Base-by-base conservation (phyloP, 2,888 invertebrate genomes). In the Tryphoninae sp. region DNA sequence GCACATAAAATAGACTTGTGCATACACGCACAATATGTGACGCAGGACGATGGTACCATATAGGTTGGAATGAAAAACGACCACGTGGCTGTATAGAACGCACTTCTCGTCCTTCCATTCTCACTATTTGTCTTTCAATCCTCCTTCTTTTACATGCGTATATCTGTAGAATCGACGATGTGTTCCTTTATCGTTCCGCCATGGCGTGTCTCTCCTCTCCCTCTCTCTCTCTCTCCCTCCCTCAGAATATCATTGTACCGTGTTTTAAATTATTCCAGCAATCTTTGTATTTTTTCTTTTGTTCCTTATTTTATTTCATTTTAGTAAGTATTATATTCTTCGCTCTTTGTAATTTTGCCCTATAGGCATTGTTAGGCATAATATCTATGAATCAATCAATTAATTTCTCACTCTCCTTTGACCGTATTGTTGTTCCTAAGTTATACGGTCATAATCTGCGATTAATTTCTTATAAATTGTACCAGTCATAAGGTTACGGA, bases 11-110 rank as follows among this genome's bases (percentile, higher is more conserved):
- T 16, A 16, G 16, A 26, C 22, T 19, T 1, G 19, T 19, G 2
- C 19, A 26, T 8, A 61, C 22, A 9, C 23, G 7, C 7, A 49
- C n/a, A 61, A 42, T 42, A 42, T 59, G 16, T 16, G 58, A 13
- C 42, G 19, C 40, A 40, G 62, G 62, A 9, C 2, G 13, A 33
- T 40, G 9, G 45, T 45, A 42, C 42, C 33, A 22, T 23, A 53
- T 13, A 22, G 51, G 74, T 55, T 64, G 6, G 40, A 65, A 45
- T 4, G 68, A 26, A 69, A 58, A 64, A 82, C 85, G 84, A 84
- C 86, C 87, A 87, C 88, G 86, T 87, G 86, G 85, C 75, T 80
- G 67, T 81, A 33, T 79, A 61, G 73, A 76, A 73, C 42, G 33
- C 53, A 53, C 16, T 13, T 73, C 22, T 62, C 51, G n/a, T 26